Base-by-base conservation (phyloP, 1,140 invertebrate species). In the Harlomillsia oculata region DNA sequence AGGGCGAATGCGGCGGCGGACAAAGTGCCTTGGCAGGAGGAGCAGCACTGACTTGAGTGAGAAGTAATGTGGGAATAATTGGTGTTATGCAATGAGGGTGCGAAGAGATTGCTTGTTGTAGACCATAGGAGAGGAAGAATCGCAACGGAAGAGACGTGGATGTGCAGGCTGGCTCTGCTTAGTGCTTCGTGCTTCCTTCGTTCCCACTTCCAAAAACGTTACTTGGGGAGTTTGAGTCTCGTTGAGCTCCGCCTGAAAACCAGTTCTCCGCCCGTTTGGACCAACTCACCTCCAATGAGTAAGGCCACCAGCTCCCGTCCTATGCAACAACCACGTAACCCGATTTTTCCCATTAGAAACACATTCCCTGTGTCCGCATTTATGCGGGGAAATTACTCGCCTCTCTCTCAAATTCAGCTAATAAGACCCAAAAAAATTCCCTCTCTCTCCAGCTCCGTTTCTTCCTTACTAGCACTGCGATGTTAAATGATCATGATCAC, bases 231-330 rank as follows among this genome's bases (percentile, higher is more conserved):
- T 34, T 30, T 20, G 6, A 20, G 39, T n/a, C n/a, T n/a, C n/a
- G n/a, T n/a, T n/a, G 37, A 56, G 54, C 57, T 60, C 61, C 61
- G 61, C 61, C 61, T 56, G 61, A 59, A 63, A 59, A 37, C 56
- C 53, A 56, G 57, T 55, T 63, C 62, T 63, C 62, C 62, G 56
- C 62, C 62, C 49, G 57, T 60, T 60, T 63, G 37, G 49, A 53
- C 53, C 57, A 41, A 53, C 57, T 52, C 34, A 41, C 53, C 57
- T 59, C 62, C 62, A 63, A 63, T 63, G 46, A 36, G 45, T 53
- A 53, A n/a, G n/a, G n/a, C 57, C 39, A 36, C 53, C 46, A 48
- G 56, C 40, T 54, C 46, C 60, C 41, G n/a, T n/a, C n/a, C n/a
- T n/a, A n/a, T 36, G 34, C 37, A 56, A 16, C 50, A 56, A 53